Evolutionary conservation across 2,888 invertebrate genomes (phyloP).

Genomic region (Notodonta dromedarius): DNA sequence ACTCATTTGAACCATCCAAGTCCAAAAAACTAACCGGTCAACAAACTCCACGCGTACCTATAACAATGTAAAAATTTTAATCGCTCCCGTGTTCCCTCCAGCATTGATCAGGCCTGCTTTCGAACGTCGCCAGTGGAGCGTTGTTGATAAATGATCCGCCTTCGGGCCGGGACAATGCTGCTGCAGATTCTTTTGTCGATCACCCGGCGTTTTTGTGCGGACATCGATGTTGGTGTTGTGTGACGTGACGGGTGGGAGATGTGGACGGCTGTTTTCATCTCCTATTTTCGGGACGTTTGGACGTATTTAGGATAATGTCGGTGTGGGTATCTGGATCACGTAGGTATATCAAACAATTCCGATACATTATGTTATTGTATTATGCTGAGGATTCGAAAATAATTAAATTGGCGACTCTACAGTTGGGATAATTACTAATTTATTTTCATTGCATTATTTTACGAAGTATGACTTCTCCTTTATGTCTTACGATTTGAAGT

Average conservation of each 20-base stretch:
- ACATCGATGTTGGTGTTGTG: constrained; percentile 73
- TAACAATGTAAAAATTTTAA: constrained; percentile 67
- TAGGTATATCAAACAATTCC: too few species aligned
- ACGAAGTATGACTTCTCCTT: too few species aligned
- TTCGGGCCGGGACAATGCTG: constrained; percentile 70
- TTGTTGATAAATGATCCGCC: constrained; percentile 77
- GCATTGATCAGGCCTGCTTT: constrained; percentile 75
- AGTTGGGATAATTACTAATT: too few species aligned
- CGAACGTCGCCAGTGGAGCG: constrained; percentile 75
- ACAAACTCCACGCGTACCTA: constrained; percentile 16
- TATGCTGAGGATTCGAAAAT: too few species aligned
- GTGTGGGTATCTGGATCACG: background rate
- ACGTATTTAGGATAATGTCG: background rate
- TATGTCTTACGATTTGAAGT: too few species aligned
- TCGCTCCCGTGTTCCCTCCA: constrained; percentile 52
- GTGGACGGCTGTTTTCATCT: constrained; percentile 11
- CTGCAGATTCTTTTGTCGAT: constrained; percentile 81
- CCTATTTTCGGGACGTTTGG: constrained; percentile 2
- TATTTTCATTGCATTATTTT: too few species aligned
- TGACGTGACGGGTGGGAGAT: constrained; percentile 63
- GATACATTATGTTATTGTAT: too few species aligned
- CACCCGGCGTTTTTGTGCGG: constrained; percentile 75
- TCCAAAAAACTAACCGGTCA: constrained; percentile 7
- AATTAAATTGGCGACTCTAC: too few species aligned
- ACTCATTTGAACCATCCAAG: background rate